Evolutionary conservation across 37 sponge, comb jelly and placozoan species (phyloP).

Genomic region (Eunapius fragilis): DNA sequence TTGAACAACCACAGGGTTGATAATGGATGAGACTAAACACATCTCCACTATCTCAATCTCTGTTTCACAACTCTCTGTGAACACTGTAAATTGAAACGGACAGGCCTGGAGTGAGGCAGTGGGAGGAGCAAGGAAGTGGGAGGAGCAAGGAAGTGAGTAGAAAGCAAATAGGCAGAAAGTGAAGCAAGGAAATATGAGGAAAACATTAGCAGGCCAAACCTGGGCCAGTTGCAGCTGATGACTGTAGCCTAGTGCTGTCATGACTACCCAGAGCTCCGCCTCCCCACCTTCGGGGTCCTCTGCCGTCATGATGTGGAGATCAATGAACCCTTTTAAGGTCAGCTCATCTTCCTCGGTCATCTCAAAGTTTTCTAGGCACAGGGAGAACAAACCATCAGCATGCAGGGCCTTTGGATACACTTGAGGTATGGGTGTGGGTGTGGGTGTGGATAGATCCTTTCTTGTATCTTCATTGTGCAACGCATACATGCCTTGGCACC

Average conservation of each 20-base stretch:
- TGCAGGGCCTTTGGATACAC: neutral
- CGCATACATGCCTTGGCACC: too few relatives aligned
- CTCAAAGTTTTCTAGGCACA: constrained; percentile 70
- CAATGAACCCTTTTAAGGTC: constrained; percentile 67
- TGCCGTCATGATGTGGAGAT: constrained; percentile 70
- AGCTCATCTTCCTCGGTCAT: constrained; percentile 64
- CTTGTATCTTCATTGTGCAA: too few relatives aligned
- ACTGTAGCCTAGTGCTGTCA: constrained; percentile 66
- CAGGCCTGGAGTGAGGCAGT: constrained; percentile 62
- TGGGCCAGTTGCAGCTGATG: constrained; percentile 34
- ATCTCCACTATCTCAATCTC: constrained; percentile 66
- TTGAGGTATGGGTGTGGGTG: too few relatives aligned
- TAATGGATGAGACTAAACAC: constrained; percentile 4
- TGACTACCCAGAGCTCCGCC: constrained; percentile 57
- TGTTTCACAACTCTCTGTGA: constrained; percentile 61
- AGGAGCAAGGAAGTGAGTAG: constrained; percentile 13
- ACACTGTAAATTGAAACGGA: constrained; percentile 65
- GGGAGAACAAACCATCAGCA: neutral
- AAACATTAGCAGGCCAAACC: constrained; percentile 22
- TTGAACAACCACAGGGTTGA: constrained; percentile 47
- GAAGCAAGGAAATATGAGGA: neutral
- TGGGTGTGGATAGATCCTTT: too few relatives aligned
- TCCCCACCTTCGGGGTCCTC: constrained; percentile 66
- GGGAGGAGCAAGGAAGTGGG: constrained; percentile 7
- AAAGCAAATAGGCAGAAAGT: constrained; percentile 3